Evolutionary conservation across 2,797 vertebrate genomes (phyloP).

Genomic region (Nannoperca australis): DNA sequence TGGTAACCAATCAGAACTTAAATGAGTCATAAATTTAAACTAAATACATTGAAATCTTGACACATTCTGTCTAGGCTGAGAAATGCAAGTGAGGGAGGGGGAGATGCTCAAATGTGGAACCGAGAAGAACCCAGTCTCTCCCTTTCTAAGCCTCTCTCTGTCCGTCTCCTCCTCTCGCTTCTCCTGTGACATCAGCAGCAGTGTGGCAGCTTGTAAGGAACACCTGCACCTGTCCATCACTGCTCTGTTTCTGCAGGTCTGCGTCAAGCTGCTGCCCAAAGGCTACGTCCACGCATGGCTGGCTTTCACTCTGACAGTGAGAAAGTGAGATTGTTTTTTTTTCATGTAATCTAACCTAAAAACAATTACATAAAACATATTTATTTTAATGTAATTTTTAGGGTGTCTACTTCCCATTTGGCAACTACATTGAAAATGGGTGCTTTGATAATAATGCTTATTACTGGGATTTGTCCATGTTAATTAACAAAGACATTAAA

Average conservation of each 20-base stretch:
- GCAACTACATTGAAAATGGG: constrained; percentile 3
- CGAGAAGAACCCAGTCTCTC: not conserved
- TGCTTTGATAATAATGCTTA: constrained; percentile 2
- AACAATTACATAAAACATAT: not conserved
- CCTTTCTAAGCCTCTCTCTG: not conserved
- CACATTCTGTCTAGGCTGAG: not conserved
- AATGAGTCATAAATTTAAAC: not conserved
- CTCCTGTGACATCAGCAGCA: constrained; percentile 19
- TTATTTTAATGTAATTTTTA: not conserved
- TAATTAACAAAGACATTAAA: constrained; percentile 1
- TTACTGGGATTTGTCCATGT: constrained; percentile 5
- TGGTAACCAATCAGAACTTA: not conserved
- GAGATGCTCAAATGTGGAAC: not conserved
- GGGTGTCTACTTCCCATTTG: constrained; percentile 14
- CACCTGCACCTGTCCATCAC: constrained; percentile 63
- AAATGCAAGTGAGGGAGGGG: not conserved
- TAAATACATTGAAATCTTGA: not conserved
- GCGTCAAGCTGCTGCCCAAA: constrained; percentile 33
- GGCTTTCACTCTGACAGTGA: constrained; percentile 27
- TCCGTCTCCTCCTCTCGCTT: constrained; percentile 23
- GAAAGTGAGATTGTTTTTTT: not conserved
- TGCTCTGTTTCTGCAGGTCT: constrained; percentile 27
- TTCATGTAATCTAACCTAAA: not conserved
- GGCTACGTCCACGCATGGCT: constrained; percentile 19
- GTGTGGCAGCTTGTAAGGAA: constrained; percentile 44